Base-by-base conservation (phyloP, 1,140 invertebrate species). In the Protaetia brevitarsis region DNA sequence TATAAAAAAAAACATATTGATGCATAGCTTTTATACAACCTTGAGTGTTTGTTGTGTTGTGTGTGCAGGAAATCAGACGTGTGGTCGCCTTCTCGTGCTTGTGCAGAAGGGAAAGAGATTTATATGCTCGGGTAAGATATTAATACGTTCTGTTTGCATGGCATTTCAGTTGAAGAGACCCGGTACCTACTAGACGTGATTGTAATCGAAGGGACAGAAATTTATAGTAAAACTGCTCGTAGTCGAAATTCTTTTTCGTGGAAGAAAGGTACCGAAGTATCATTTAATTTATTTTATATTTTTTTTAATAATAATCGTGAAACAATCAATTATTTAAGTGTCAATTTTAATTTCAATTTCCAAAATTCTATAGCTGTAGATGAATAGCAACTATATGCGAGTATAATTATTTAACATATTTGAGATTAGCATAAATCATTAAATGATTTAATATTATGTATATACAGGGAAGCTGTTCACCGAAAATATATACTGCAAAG, bases 401-500 rank as follows among this genome's bases (percentile, higher is more conserved):
- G n/a, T n/a, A n/a, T n/a, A 34, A 34, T 34, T 34, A 34, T 34
- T 34, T 6, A 34, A 34, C 31, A 34, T 34, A 34, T 34, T 34
- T n/a, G n/a, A n/a, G n/a, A n/a, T n/a, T n/a, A n/a, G n/a, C n/a
- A n/a, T n/a, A n/a, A n/a, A n/a, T n/a, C n/a, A n/a, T n/a, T n/a
- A n/a, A n/a, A n/a, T n/a, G n/a, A n/a, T n/a, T n/a, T n/a, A n/a
- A n/a, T 51, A 23, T 51, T 51, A 3, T 19, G 7, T 51, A 51
- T 51, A 21, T n/a, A 56, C n/a, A 75, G 74, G 72, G 28, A 76
- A 77, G 65, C 51, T 67, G 3, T 73, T 73, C 69, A 72, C 63
- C 10, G 76, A 79, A 66, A 89, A 90, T 74, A 84, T 88, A 26
- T 93, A 90, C 75, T 92, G 90, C 79, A 90, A 92, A 82, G 89